Evolutionary conservation across 2,113 vertebrate species (phyloP), one percentile per base, ranked within the genome.

Genomic region (Sinocyclocheilus grahami): DNA sequence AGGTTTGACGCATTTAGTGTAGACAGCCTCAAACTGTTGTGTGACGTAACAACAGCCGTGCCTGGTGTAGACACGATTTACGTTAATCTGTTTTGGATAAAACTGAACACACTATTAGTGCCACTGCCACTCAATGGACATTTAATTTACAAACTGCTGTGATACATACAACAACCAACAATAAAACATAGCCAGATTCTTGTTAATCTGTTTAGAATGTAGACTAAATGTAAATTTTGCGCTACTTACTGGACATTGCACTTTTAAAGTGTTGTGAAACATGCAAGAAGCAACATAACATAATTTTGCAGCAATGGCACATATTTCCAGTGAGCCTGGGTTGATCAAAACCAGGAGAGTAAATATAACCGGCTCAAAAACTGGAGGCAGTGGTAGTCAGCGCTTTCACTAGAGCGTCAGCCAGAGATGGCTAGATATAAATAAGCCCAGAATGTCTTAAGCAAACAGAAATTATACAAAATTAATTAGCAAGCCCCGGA

Each of bases 401-500:
- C 67, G 53, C 53, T 14, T 65, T 48, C 55, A 83, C 27, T 53
- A 42, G 75, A 39, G 60, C 80, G 39, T 82, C 24, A 79, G 69
- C 69, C 53, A 55, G 77, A 33, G 72, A 69, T 27, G 33, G 87
- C 27, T 75, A 85, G 60, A 83, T 88, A 90, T 86, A 83, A 90
- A 89, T 51, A 89, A 84, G 67, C 58, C n/a, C 82, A 79, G 86
- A 80, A 86, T 62, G 85, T 88, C 88, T 87, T 84, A 87, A 86
- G 86, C 80, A 89, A 89, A 87, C 86, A 90, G 82, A 89, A 78
- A 78, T 76, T 48, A 86, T 89, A 88, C 86, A 65, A 83, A 89
- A 88, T 88, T 85, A 90, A 88, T 90, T 90, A 87, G 88, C 82
- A 82, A 89, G 88, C 63, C 39, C 46, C 53, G 86, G 89, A 90